A percentile compares a stretch with the other conserved stretches of the same genome.
Conservation (phyloP, 2,797 vertebrate species). For the Lacerta agilis region DNA sequence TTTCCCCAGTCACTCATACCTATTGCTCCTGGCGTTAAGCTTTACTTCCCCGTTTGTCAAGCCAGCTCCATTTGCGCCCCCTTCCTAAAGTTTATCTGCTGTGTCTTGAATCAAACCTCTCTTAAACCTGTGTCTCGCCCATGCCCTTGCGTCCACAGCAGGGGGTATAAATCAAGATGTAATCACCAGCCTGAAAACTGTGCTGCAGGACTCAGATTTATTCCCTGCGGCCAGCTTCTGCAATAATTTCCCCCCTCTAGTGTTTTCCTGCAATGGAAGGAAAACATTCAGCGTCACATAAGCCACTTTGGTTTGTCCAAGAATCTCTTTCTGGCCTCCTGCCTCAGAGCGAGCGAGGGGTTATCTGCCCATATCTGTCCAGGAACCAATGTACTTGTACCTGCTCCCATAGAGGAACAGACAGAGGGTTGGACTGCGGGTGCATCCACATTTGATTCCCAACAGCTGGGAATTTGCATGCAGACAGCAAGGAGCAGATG, state of each 20-base stretch:
- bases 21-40: not conserved
- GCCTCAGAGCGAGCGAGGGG: not conserved
- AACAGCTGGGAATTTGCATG: not conserved
- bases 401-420: not conserved
- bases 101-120: not conserved
- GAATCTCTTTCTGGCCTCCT: not conserved
- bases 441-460: not conserved
- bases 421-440: not conserved
- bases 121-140: not conserved
- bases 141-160: not conserved
- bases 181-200: not conserved
- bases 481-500: not conserved
- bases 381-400: not conserved
- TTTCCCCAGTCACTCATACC: not conserved
- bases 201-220: not conserved
- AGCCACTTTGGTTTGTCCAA: not conserved
- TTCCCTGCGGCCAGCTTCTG: not conserved
- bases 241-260: not conserved
- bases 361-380: not conserved
- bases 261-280: not conserved
- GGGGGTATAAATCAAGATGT: not conserved
- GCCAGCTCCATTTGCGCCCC: rapidly evolving
- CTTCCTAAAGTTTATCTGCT: not conserved
- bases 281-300: not conserved
- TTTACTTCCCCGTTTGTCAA: not conserved